Base-by-base conservation (phyloP, 2,113 vertebrate species). In the Caloenas nicobarica region DNA sequence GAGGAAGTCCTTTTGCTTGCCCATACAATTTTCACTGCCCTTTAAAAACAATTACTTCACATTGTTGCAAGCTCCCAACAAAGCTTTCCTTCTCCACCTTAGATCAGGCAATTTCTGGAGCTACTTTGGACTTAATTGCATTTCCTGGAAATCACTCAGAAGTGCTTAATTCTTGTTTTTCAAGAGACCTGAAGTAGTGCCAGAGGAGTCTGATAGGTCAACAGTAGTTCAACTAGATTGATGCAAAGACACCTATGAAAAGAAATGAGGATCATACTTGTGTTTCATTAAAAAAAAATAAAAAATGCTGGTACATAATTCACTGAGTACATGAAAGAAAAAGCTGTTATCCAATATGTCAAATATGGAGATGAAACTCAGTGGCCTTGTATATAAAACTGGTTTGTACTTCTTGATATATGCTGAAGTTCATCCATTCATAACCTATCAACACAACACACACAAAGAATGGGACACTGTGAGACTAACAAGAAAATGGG, bases 381-480 rank as follows among this genome's bases (percentile, higher is more conserved):
- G 23, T 26, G 26, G 8, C 50, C 38, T 33, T 56, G 7, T 48
- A 15, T 25, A 25, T 48, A 60, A 58, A 68, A 18, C 14, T 31
- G 11, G 5, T 72, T 16, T 50, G 2, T 77, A 22, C 15, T 81
- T 51, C 28, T 56, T 71, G 24, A 31, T 51, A 19, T 16, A 28
- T 40, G 42, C 13, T 92, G 29, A 64, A 73, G 3, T 79, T 62
- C 29, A 28, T 24, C 28, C 2, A 7, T 69, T 58, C 28, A 5
- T 48, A 57, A 54, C 6, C 25, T 40, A 6, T 36, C 28, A 33
- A 36, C 11, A 2, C 51, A 56, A 71, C 5, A n/a, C 16, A 38
- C 15, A 16, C 11, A 9, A 10, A 28, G 3, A 12, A 33, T 16
- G 16, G 17, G 33, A 14, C 4, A 5, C 6, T 2, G 0, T 44